Evolutionary conservation across 2,797 vertebrate genomes (phyloP), one percentile per base, ranked within the genome.

Genomic region (Furcifer pardalis): DNA sequence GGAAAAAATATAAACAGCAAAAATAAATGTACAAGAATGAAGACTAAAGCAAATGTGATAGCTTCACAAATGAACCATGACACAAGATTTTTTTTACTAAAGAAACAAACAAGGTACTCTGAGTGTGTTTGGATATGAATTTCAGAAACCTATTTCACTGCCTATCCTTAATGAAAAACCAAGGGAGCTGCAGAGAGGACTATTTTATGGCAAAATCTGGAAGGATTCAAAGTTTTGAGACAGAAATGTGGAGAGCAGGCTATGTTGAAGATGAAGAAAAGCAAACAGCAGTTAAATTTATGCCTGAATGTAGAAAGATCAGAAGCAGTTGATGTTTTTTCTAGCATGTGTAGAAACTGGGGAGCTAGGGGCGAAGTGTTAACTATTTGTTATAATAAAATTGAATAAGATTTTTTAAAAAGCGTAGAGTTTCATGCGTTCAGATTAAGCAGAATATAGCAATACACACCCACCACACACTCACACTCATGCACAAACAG

Each of bases 341-440:
- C 71, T 21, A 79, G 56, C 32, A 30, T 72, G 68, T 56, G 9
- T 12, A 19, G 27, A 84, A 37, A n/a, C 32, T 9, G 19, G 40
- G n/a, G 35, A 59, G 66, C n/a, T 30, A 44, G 46, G 10, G 56
- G 44, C 10, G 73, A 49, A 60, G 63, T 76, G 35, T 56, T 66
- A 69, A 69, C n/a, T 65, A 10, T 40, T 79, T 63, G 17, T 73
- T 84, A 40, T 40, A n/a, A 52, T n/a, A 77, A 84, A 84, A 65
- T 19, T 19, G 65, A 19, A 52, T 73, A 37, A n/a, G 15, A 56
- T 56, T 56, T 56, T 79, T 40, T 60, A 52, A n/a, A 68, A 12
- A 60, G 44, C 17, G 9, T 23, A 44, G 7, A 42, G 7, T 74
- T 23, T 84, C 59, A 62, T 52, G 32, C 44, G 37, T 37, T 40